Conservation (phyloP, 1,140 invertebrate species). For the Pseudobourletiella spinata region DNA sequence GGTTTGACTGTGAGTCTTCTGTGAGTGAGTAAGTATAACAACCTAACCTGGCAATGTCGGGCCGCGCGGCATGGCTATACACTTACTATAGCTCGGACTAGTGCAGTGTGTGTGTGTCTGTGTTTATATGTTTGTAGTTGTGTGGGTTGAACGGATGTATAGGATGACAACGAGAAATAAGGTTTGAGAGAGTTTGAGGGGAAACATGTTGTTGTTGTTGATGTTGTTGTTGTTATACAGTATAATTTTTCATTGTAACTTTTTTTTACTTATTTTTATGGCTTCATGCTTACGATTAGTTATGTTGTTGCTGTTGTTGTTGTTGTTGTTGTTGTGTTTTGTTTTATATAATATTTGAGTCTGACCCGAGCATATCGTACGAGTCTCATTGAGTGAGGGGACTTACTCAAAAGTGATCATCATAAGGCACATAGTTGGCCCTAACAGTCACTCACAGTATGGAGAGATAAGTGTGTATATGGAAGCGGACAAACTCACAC, state of each 20-base stretch:
- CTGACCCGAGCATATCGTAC: neutral
- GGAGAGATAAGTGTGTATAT: neutral
- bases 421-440: no score
- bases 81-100: neutral
- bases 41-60: neutral
- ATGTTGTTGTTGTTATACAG: no score
- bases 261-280: conserved; percentile 3
- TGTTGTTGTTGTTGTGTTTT: neutral
- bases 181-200: neutral
- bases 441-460: neutral
- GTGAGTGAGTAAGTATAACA: neutral
- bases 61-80: neutral
- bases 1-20: neutral
- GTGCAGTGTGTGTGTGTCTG: no score
- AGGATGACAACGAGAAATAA: neutral
- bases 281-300: conserved; percentile 6
- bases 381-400: neutral
- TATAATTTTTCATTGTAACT: conserved; percentile 7
- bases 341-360: neutral
- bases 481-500: neutral
- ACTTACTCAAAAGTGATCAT: no score
- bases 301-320: no score
- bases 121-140: no score
- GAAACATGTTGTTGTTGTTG: no score
- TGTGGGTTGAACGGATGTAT: conserved; percentile 3